These are phyloP conservation scores for Drosophila ambigua DNA, from an alignment of 1,140 invertebrate genomes.

Conservation along the genomic window DNA sequence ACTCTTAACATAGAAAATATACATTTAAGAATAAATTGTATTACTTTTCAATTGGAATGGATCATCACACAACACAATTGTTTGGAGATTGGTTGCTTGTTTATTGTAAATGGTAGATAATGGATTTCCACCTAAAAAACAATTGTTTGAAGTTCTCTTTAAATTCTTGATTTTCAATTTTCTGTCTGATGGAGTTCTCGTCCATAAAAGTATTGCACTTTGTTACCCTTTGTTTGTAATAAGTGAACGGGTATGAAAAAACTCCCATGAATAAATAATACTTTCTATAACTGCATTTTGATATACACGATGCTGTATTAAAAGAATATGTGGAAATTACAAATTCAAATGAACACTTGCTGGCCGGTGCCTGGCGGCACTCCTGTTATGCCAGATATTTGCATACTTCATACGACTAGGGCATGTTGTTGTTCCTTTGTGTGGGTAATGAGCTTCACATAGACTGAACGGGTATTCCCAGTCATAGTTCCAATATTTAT, in stretches of 20 bases:
- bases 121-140: too few species aligned
- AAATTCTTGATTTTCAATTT: too few species aligned
- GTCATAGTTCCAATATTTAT: constrained; percentile 26
- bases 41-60: too few species aligned
- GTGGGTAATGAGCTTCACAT: not conserved
- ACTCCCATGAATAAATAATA: constrained; percentile 13
- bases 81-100: too few species aligned
- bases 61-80: too few species aligned
- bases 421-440: constrained; percentile 5
- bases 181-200: too few species aligned
- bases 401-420: constrained; percentile 1
- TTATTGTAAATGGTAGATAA: too few species aligned
- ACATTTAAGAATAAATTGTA: too few species aligned
- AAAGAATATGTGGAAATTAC: constrained; percentile 27
- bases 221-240: too few species aligned
- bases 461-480: constrained; percentile 4
- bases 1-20: too few species aligned
- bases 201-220: too few species aligned
- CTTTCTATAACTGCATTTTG: constrained; percentile 28
- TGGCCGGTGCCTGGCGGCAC: constrained; percentile 2
- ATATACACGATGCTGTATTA: not conserved
- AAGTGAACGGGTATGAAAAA: not conserved
- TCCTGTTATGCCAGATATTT: constrained; percentile 31
- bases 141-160: too few species aligned
- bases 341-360: constrained; percentile 39